These are phyloP conservation scores for Micronisus gabar DNA, from an alignment of 2,113 vertebrate species.

Conservation along the genomic window DNA sequence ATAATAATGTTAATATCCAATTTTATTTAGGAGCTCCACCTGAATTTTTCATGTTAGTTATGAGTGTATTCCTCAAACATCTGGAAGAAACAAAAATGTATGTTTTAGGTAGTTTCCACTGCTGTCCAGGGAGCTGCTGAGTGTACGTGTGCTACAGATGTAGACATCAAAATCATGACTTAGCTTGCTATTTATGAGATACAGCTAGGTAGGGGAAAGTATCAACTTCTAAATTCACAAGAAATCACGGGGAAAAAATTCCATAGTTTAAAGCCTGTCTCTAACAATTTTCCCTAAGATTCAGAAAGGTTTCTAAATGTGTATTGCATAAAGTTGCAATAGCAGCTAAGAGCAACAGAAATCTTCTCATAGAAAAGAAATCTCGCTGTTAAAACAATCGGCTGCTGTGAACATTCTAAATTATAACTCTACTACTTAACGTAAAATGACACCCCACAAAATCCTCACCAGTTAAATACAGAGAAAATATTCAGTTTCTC, in stretches of 20 bases:
- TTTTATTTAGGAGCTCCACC: neutral
- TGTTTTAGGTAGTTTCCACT: neutral
- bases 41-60: neutral
- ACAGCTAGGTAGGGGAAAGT: neutral
- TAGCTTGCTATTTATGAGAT: neutral
- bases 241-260: neutral
- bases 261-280: neutral
- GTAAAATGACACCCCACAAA: neutral
- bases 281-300: neutral
- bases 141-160: neutral
- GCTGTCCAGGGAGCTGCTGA: neutral
- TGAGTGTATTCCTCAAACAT: neutral
- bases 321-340: neutral
- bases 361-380: neutral
- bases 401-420: neutral
- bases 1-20: neutral
- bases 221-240: neutral
- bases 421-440: neutral
- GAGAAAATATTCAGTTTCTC: conserved; percentile 22
- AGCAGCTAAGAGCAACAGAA: neutral
- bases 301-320: neutral
- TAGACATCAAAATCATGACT: neutral
- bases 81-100: conserved; percentile 1
- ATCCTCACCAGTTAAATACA: neutral
- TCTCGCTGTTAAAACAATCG: neutral